These are phyloP conservation scores for Drosophila bocki DNA, from an alignment of 1,140 invertebrate genomes.

Conservation along the genomic window DNA sequence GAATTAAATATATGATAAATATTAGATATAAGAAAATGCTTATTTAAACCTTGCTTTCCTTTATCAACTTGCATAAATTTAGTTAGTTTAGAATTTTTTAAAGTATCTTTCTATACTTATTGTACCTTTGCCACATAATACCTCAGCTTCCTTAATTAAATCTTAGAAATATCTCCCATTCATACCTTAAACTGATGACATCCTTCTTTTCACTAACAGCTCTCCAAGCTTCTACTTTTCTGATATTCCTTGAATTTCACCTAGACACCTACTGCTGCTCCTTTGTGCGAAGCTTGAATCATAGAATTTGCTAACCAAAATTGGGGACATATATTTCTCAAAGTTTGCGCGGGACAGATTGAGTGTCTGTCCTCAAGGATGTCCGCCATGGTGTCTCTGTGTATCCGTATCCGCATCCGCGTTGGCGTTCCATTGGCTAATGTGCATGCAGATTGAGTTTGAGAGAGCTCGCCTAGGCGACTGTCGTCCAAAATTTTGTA, in stretches of 20 bases:
- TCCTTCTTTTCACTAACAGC: neutral
- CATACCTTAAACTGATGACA: too few species aligned
- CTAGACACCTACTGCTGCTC: conserved; percentile 8
- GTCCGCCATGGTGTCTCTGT: conserved; percentile 23
- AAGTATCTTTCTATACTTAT: neutral
- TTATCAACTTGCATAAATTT: neutral
- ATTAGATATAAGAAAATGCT: neutral
- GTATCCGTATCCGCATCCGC: conserved; percentile 5
- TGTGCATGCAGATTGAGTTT: conserved; percentile 61
- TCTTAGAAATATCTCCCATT: neutral
- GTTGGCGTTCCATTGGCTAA: conserved; percentile 55
- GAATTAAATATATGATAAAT: neutral
- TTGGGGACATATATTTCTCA: conserved; percentile 44
- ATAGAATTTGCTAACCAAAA: conserved; percentile 70
- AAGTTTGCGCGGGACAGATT: conserved; percentile 10
- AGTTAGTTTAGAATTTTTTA: neutral
- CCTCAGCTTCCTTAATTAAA: neutral
- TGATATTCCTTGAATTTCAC: conserved; percentile 13
- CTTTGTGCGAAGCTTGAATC: conserved; percentile 59
- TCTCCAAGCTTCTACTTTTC: neutral
- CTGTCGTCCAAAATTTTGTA: conserved; percentile 64
- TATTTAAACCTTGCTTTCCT: neutral
- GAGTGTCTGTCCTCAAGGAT: conserved; percentile 23
- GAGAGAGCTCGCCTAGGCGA: conserved; percentile 2
- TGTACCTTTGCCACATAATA: neutral